A percentile compares a stretch with the other conserved stretches of the same genome.
Conservation (phyloP, 2,113 vertebrate species). For the Phoenicopterus ruber region DNA sequence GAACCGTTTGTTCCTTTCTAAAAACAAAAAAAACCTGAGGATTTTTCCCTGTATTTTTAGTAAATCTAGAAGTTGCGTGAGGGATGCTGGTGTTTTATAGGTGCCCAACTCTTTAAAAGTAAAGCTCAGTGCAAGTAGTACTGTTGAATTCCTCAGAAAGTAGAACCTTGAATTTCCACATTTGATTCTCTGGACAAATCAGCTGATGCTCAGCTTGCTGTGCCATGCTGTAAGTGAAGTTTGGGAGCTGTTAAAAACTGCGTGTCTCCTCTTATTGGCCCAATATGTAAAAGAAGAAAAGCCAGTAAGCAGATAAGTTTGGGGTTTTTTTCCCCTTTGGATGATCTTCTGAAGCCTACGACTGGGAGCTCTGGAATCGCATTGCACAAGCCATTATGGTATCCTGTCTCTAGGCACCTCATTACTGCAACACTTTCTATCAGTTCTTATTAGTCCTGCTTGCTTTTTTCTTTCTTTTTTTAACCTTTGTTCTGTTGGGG, state of each 20-base stretch:
- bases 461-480: neutral
- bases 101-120: neutral
- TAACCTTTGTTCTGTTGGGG: neutral
- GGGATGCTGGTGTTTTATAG: neutral
- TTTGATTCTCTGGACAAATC: neutral
- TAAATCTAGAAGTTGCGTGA: neutral
- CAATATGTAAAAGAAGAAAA: neutral
- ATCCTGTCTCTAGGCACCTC: neutral
- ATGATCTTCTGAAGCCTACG: neutral
- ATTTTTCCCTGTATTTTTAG: neutral
- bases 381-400: neutral
- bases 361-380: neutral
- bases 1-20: slow-evolving; percentile 28
- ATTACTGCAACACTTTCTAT: neutral
- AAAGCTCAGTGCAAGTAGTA: neutral
- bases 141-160: neutral
- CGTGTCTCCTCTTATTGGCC: neutral
- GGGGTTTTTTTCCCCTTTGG: neutral
- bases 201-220: neutral
- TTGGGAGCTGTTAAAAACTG: neutral
- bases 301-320: neutral
- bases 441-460: neutral
- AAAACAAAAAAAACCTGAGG: slow-evolving; percentile 22
- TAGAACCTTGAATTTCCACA: fast-evolving
- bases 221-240: neutral